Conservation (phyloP, 23 tunicate genomes). For the Trididemnum miniatum region DNA sequence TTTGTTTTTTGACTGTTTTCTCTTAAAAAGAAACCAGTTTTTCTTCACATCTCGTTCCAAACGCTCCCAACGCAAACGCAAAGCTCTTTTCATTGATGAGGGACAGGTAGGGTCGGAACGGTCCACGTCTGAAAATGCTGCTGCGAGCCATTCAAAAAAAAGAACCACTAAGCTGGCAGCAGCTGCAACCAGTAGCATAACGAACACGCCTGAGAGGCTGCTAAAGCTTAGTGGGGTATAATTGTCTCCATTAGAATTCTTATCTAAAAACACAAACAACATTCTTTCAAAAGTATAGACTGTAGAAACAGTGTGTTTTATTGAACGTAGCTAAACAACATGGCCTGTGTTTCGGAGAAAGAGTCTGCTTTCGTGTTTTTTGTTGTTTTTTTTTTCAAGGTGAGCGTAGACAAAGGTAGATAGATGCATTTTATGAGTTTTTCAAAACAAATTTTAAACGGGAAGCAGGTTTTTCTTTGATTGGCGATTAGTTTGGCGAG, state of each 20-base stretch:
- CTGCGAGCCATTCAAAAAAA: constrained; percentile 67
- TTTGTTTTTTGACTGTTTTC: background rate
- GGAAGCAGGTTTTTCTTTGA: too few species aligned
- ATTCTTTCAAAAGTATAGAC: too few species aligned
- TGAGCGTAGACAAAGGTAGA: too few species aligned
- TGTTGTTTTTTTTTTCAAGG: too few species aligned
- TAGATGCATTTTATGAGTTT: too few species aligned
- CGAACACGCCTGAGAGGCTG: constrained; percentile 61
- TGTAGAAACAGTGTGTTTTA: too few species aligned
- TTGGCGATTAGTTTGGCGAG: too few species aligned
- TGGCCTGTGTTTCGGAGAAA: too few species aligned
- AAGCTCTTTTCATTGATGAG: constrained; percentile 31
- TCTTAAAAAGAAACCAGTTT: constrained; percentile 45
- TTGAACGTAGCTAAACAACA: too few species aligned
- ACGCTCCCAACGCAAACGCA: constrained; percentile 17
- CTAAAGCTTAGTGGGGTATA: constrained; percentile 26
- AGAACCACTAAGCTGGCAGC: constrained; percentile 44
- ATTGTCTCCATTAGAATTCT: background rate
- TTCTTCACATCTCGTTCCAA: constrained; percentile 27
- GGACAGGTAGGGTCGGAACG: constrained; percentile 45
- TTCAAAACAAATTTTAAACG: too few species aligned
- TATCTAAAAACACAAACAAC: too few species aligned
- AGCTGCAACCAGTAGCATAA: constrained; percentile 57
- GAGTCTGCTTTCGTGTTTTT: too few species aligned
- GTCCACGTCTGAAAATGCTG: constrained; percentile 45